A percentile compares a stretch with the other conserved stretches of the same genome.
These are phyloP conservation scores for Chrysemys picta DNA, from an alignment of 2,113 vertebrate species.

Conservation along the genomic window DNA sequence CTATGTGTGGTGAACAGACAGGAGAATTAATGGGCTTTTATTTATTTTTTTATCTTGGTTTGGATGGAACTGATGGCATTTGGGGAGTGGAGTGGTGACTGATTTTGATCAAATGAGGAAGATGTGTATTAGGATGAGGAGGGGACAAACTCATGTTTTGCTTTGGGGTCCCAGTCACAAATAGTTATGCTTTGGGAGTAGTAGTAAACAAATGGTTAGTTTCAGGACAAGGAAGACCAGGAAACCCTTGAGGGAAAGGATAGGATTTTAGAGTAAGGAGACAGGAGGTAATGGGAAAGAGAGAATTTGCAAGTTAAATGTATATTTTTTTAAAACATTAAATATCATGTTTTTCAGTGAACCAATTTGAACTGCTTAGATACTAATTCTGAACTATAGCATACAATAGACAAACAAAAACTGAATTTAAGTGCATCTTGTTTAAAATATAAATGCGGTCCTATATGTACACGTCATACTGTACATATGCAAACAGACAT, in stretches of 20 bases:
- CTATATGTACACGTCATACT: neutral
- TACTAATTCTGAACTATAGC: neutral
- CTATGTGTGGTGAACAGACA: rapidly evolving
- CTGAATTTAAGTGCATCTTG: neutral
- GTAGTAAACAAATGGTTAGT: rapidly evolving
- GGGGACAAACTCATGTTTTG: neutral
- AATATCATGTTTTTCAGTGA: neutral
- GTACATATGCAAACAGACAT: neutral
- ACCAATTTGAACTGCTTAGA: neutral
- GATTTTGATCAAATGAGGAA: neutral
- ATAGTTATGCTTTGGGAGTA: neutral
- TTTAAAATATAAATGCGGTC: neutral
- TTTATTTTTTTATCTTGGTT: neutral
- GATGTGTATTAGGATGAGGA: neutral
- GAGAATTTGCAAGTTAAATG: neutral
- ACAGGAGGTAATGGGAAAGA: neutral
- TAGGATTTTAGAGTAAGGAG: neutral
- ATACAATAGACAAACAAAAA: neutral
- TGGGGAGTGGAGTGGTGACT: neutral
- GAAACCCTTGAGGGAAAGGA: neutral
- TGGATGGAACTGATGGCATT: neutral
- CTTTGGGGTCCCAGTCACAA: neutral
- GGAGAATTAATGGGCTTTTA: neutral
- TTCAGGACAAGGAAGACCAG: neutral
- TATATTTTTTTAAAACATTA: neutral